Evolutionary conservation across 2,113 vertebrate genomes (phyloP), one percentile per base, ranked within the genome.

Genomic region (Crotalus horridus): DNA sequence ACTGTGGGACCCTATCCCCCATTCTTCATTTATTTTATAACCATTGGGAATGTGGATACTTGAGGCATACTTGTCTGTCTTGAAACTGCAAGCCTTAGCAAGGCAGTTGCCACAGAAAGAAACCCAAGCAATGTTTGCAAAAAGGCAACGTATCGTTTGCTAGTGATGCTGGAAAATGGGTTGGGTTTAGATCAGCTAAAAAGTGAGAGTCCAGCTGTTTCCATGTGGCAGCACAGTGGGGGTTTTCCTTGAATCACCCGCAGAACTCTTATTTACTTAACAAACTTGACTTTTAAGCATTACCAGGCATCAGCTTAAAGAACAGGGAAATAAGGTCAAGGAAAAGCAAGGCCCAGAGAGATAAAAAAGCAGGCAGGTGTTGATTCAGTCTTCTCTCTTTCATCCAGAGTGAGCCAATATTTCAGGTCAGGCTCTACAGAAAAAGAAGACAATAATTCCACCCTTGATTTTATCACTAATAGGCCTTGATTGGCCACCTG

Each of bases 291-390:
- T 92, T 94, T 92, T 87, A 74, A 93, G 81, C 56, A 93, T 24
- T 93, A 89, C 88, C 88, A 93, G 54, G 12, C 88, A 85, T 51
- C 43, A 59, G 74, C 46, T 90, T 89, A 87, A 92, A 53, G 17
- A 46, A 89, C 48, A n/a, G 91, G 29, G 23, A 2, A 92, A 89
- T 89, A 95, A 94, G 93, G 12, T 24, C 86, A 2, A 0, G 91
- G 90, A 91, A 88, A 93, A 93, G 9, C 91, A 87, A 91, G 94
- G 13, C 51, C 0, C 91, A 56, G 94, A 55, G 92, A 95, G 94
- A 94, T 39, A 59, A 20, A 93, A 89, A 92, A 8, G 4, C 91
- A 85, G 3, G 13, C 74, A 91, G 0, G 0, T 91, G 74, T 89
- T 10, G 85, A 91, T 7, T n/a, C 74, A 20, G 92, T 2, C 0